Conservation (phyloP, 1,140 invertebrate genomes). For the Drosophila watanabei region DNA sequence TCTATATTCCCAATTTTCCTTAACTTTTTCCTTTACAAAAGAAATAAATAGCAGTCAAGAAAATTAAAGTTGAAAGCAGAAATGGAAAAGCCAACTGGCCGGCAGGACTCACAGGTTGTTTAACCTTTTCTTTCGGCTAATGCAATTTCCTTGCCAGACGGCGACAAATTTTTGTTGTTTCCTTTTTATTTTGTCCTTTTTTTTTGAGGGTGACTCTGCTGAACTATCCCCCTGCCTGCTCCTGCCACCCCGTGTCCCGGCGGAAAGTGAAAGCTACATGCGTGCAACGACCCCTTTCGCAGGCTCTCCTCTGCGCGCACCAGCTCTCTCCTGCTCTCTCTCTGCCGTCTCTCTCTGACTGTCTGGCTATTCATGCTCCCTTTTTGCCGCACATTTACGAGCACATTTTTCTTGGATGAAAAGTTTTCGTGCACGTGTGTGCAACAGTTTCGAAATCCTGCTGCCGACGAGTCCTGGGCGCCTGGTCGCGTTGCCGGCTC, state of each 20-base stretch:
- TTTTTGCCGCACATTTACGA: constrained; percentile 44
- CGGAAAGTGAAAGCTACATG: constrained; percentile 73
- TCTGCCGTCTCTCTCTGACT: neutral
- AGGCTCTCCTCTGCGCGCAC: constrained; percentile 8
- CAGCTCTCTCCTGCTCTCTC: constrained; percentile 3
- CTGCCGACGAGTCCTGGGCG: constrained; percentile 54
- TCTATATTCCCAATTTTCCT: neutral
- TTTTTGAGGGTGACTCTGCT: constrained; percentile 44
- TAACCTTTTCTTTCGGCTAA: constrained; percentile 58
- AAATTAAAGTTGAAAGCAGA: constrained; percentile 52
- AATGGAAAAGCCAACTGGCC: constrained; percentile 11
- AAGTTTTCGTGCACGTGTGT: constrained; percentile 59
- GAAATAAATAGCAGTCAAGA: constrained; percentile 41
- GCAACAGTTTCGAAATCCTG: constrained; percentile 66
- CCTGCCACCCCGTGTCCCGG: constrained; percentile 7
- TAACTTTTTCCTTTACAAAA: neutral
- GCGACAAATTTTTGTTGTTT: constrained; percentile 27
- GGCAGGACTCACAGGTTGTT: constrained; percentile 38
- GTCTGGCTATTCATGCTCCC: constrained; percentile 74
- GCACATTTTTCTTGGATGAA: constrained; percentile 25
- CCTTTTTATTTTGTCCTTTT: constrained; percentile 7
- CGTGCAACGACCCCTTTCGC: constrained; percentile 77
- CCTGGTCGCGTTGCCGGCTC: constrained; percentile 72
- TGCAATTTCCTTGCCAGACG: constrained; percentile 79
- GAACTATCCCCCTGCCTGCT: constrained; percentile 21